A percentile compares a stretch with the other conserved stretches of the same genome.
phyloP scores from a whole-genome alignment of 2,888 invertebrate genomes.

The Cremastinae sp. region DNA sequence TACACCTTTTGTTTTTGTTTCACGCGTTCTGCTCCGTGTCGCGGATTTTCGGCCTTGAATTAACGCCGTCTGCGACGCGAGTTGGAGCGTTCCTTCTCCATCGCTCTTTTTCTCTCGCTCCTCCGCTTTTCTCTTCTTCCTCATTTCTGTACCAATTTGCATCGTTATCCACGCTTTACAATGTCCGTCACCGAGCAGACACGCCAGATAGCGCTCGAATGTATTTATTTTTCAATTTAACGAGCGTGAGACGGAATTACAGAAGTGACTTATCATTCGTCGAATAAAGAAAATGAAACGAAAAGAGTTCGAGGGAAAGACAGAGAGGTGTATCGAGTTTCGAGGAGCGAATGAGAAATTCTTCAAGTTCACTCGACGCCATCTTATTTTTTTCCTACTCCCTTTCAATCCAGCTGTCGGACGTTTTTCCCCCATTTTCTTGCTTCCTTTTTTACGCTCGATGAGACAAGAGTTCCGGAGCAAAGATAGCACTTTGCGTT shows the following conservation, averaged over 20 bases:
- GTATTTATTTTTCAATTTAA: slow-evolving; percentile 15
- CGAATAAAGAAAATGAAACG: not conserved
- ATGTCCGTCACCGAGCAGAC: not conserved
- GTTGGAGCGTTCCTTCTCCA: too few species aligned
- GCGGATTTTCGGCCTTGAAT: too few species aligned
- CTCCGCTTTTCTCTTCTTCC: slow-evolving; percentile 3
- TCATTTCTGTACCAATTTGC: slow-evolving; percentile 35
- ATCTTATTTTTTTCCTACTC: too few species aligned
- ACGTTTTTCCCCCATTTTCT: not conserved
- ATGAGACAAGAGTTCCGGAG: slow-evolving; percentile 4
- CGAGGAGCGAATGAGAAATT: slow-evolving; percentile 3
- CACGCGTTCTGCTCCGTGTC: too few species aligned
- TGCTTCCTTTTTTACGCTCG: slow-evolving; percentile 17
- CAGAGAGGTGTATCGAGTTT: slow-evolving; percentile 40
- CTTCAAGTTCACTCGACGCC: slow-evolving; percentile 14
- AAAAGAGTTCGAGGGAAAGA: too few species aligned
- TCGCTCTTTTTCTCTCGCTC: too few species aligned
- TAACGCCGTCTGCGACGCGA: too few species aligned
- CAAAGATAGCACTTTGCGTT: too few species aligned
- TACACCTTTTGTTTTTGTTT: too few species aligned
- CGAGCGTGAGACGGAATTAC: slow-evolving; percentile 21
- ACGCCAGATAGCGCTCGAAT: slow-evolving; percentile 15
- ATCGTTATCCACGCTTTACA: slow-evolving; percentile 40
- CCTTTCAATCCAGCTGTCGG: slow-evolving; percentile 25
- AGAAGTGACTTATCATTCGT: slow-evolving; percentile 35